Percentiles rank a stretch among this genome's conserved stretches.
These are phyloP conservation scores for Miichthys miiuy DNA, from an alignment of 2,797 vertebrate species.

Conservation along the genomic window DNA sequence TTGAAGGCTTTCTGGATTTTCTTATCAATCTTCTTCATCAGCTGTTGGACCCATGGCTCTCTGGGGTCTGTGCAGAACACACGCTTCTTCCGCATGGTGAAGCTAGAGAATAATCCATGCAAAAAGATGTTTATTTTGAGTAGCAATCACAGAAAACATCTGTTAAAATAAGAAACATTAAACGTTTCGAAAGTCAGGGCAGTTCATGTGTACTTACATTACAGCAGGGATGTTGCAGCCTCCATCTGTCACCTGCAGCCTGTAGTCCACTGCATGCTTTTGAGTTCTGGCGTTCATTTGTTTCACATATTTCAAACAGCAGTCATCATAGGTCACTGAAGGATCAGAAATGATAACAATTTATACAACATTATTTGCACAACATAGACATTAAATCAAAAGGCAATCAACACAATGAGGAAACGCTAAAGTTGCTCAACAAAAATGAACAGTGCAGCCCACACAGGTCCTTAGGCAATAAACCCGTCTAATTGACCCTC, in stretches of 20 bases:
- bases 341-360: slow-evolving; percentile 13
- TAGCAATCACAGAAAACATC: background rate
- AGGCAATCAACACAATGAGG: background rate
- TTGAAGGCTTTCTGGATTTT: fast-evolving
- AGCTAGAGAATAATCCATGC: slow-evolving; percentile 61
- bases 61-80: slow-evolving; percentile 75
- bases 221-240: slow-evolving; percentile 84
- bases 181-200: background rate
- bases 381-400: background rate
- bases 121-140: background rate
- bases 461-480: slow-evolving; percentile 17
- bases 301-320: slow-evolving; percentile 79
- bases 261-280: slow-evolving; percentile 66
- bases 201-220: slow-evolving; percentile 75
- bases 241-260: slow-evolving; percentile 77
- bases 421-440: background rate
- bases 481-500: background rate
- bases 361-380: background rate
- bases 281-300: fast-evolving
- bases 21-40: slow-evolving; percentile 62
- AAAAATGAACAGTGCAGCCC: background rate
- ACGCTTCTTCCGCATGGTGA: slow-evolving; percentile 68
- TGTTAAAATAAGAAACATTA: background rate
- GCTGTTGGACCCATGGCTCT: slow-evolving; percentile 60
- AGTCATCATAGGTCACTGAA: slow-evolving; percentile 84